These are phyloP conservation scores for Cololabis saira DNA, from an alignment of 2,113 vertebrate species.

Conservation along the genomic window DNA sequence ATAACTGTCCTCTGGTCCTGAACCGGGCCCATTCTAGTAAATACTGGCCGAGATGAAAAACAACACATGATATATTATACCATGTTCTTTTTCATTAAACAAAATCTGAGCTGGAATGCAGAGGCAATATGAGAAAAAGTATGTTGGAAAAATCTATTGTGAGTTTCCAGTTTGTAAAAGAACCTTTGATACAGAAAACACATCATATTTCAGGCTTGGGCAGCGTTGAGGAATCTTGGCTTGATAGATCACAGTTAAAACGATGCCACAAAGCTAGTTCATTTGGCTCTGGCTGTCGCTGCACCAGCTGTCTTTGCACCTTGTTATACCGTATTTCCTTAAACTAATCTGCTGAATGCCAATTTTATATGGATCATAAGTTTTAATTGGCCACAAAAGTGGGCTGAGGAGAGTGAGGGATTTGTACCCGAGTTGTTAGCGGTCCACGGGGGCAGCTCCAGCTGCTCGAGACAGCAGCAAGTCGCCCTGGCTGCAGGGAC, in stretches of 20 bases:
- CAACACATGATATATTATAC: too few species aligned
- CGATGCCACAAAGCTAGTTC: neutral
- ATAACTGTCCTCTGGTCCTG: too few species aligned
- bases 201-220: too few species aligned
- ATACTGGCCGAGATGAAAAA: too few species aligned
- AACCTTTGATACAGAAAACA: too few species aligned
- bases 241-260: neutral
- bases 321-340: constrained; percentile 44
- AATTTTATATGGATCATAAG: constrained; percentile 51
- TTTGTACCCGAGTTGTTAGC: constrained; percentile 47
- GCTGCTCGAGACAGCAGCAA: constrained; percentile 41
- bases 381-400: constrained; percentile 59
- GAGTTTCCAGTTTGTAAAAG: too few species aligned
- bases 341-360: constrained; percentile 45
- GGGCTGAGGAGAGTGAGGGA: constrained; percentile 46
- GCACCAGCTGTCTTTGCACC: constrained; percentile 12
- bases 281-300: constrained; percentile 12
- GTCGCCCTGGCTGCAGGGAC: constrained; percentile 17
- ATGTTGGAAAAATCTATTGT: too few species aligned
- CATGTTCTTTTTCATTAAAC: too few species aligned
- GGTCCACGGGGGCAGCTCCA: constrained; percentile 15
- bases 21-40: too few species aligned
- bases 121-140: too few species aligned
- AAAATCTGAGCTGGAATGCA: too few species aligned
- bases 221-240: too few species aligned